Base-by-base conservation (phyloP, 2,113 vertebrate species). In the Salvelinus sp. region DNA sequence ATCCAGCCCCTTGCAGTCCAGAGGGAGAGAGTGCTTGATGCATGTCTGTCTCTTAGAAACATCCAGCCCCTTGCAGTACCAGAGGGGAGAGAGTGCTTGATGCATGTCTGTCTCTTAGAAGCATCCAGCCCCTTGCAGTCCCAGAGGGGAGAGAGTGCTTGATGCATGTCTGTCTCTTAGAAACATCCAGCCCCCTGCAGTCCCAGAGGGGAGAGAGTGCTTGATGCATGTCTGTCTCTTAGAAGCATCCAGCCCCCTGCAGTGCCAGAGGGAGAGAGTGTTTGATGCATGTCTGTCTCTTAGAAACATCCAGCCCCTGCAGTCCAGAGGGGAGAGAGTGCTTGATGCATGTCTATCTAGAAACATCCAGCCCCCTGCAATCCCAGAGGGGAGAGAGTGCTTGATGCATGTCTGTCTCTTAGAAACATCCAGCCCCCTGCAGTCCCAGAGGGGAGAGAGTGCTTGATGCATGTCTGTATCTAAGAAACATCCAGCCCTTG, bases 361-460 rank as follows among this genome's bases (percentile, higher is more conserved):
- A 23, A 23, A 1, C 23, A 23, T 23, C 23, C 23, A 23, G 28
- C 0, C 28, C 28, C 28, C 0, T 28, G 28, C 28, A 28, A 3
- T 28, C 0, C n/a, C 28, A 28, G 28, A 28, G 28, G 0, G 28
- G 28, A 28, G 28, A 28, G 3, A 4, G 28, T 0, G 28, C 48
- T 16, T 3, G 13, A 48, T 54, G 90, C 87, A 84, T 84, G 84
- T 14, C 83, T 88, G 94, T 76, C 22, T 12, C 75, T 57, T 70
- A 30, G 3, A 28, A 4, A 28, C 28, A 28, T 28, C 28, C 28
- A 28, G 28, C 0, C 28, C 28, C 28, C 0, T 28, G 28, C 28
- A 4, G 28, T 28, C 0, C 28, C 28, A 28, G 28, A 28, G 28
- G 3, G 28, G 28, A 28, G 28, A 28, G 0, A 28, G 28, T 28